Evolutionary conservation across 2,888 invertebrate species (phyloP), one percentile per base, ranked within the genome.

Genomic region (Colostygia pectinataria): DNA sequence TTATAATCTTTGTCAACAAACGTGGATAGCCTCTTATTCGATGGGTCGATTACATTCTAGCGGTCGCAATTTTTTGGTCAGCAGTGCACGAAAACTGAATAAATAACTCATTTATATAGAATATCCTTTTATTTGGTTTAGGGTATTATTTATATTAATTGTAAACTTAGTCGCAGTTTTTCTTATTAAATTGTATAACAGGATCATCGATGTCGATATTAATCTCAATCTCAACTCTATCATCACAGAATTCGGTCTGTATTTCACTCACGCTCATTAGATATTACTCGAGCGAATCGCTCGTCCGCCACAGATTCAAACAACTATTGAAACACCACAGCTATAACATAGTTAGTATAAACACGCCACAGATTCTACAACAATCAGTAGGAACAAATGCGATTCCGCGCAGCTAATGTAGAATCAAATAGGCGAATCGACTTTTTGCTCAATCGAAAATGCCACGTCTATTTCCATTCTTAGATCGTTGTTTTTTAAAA

Each of bases 191-290:
- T n/a, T n/a, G n/a, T n/a, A n/a, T n/a, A n/a, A n/a, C n/a, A n/a
- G n/a, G n/a, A n/a, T n/a, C n/a, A 2, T 20, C 20, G 1, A 28
- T 28, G 34, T 46, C 46, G 46, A 40, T 28, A 46, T n/a, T 15
- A 8, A 10, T 7, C 7, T 13, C 9, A n/a, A 1, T 36, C 38
- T 18, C 59, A 43, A 43, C 49, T 15, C 59, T 57, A 54, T n/a
- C 2, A 28, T 12, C 28, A 27, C 34, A 48, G 38, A 48, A 55
- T 51, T 29, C 18, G 37, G 34, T n/a, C 29, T 46, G 46, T 45
- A 44, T 43, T 49, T 49, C 45, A 61, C 68, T 60, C 69, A 81
- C 77, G 83, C 77, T 76, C 74, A 83, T 86, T 82, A 75, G 67
- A 50, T 54, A 54, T 58, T 60, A 66, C 57, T 66, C 68, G 63